Percentiles rank a stretch among this genome's conserved stretches.
These are phyloP conservation scores for Aramus guarauna DNA, from an alignment of 2,113 vertebrate species.

Conservation along the genomic window DNA sequence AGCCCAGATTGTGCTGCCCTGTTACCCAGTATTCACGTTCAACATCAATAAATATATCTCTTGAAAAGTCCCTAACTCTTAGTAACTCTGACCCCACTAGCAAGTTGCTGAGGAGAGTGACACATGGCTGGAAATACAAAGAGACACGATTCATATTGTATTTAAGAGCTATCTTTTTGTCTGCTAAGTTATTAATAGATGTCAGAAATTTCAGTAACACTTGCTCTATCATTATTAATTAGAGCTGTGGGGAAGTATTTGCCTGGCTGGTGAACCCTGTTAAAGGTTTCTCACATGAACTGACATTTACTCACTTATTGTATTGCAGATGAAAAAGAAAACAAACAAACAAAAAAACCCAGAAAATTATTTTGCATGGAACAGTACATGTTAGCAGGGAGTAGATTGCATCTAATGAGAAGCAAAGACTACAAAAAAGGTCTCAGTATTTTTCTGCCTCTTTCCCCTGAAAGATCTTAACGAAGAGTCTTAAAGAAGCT, in stretches of 20 bases:
- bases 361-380: neutral
- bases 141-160: neutral
- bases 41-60: neutral
- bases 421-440: neutral
- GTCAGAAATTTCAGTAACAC: slow-evolving; percentile 6
- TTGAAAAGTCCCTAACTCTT: neutral
- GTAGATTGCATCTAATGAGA: neutral
- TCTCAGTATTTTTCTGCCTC: neutral
- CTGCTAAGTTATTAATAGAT: slow-evolving; percentile 18
- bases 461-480: neutral
- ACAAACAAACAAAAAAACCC: neutral
- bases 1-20: neutral
- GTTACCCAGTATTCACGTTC: neutral
- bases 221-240: neutral
- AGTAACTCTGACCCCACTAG: neutral
- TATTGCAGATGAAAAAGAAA: neutral
- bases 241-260: neutral
- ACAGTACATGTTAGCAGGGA: neutral
- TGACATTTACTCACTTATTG: neutral
- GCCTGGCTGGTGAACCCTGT: neutral
- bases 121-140: neutral
- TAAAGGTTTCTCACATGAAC: neutral
- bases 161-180: slow-evolving; percentile 1
- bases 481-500: neutral
- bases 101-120: neutral